Conservation (phyloP, 2,888 invertebrate genomes). For the Venustoraphidia nigricollis region DNA sequence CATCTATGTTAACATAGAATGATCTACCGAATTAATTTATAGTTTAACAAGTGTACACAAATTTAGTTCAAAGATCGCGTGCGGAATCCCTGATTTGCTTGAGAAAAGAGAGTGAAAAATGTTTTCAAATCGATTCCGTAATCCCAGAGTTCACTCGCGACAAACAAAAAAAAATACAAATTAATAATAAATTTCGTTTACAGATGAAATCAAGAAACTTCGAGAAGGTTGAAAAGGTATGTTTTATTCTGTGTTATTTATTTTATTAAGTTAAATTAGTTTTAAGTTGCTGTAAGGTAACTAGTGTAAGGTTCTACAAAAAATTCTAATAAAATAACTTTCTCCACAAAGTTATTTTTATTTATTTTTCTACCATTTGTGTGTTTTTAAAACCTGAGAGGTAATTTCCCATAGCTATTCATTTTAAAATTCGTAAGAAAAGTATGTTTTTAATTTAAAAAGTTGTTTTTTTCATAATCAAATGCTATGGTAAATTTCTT, state of each 20-base stretch:
- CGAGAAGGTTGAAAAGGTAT: constrained; percentile 97
- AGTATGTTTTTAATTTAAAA: too few relatives aligned
- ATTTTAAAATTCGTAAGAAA: too few relatives aligned
- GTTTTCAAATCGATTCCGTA: too few relatives aligned
- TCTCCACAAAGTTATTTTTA: constrained; percentile 13
- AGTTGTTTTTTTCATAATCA: too few relatives aligned
- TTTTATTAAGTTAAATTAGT: constrained; percentile 7
- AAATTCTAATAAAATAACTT: constrained; percentile 14
- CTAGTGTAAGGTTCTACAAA: constrained; percentile 4
- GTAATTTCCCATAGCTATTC: constrained; percentile 20
- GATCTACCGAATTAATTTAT: too few relatives aligned
- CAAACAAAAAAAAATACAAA: too few relatives aligned
- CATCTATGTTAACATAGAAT: too few relatives aligned
- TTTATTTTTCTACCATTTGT: constrained; percentile 18
- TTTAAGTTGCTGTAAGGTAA: constrained; percentile 4
- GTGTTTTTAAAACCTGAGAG: constrained; percentile 28
- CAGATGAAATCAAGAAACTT: constrained; percentile 96
- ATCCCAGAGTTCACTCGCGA: too few relatives aligned
- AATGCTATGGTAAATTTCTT: not conserved
- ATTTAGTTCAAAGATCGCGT: too few relatives aligned
- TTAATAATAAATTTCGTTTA: constrained; percentile 26
- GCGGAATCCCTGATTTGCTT: too few relatives aligned
- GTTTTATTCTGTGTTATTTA: constrained; percentile 10
- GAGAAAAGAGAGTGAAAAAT: too few relatives aligned
- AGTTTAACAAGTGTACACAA: too few relatives aligned